Percentiles rank a stretch among this genome's conserved stretches.
Evolutionary conservation across 2,113 vertebrate species (phyloP).

Genomic region (Cyprinodon brontotheroides): DNA sequence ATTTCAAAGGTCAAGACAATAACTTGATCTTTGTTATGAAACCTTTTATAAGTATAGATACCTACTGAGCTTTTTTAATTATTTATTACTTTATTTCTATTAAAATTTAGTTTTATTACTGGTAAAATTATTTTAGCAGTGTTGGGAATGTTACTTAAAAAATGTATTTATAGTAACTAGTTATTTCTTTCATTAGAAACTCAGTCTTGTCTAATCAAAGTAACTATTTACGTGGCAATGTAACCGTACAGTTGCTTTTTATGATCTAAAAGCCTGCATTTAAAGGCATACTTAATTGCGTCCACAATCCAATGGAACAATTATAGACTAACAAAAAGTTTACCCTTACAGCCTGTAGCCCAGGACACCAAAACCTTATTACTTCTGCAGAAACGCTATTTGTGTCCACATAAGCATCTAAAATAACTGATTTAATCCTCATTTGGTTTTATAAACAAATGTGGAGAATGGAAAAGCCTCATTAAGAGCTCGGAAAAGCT

Average conservation of each 20-base stretch:
- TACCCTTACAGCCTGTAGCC: neutral
- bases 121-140: no score
- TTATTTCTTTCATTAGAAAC: no score
- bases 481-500: no score
- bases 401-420: neutral
- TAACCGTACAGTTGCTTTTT: no score
- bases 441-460: neutral
- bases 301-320: neutral
- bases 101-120: no score
- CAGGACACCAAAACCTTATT: neutral
- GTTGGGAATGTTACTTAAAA: no score
- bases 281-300: neutral
- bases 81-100: no score
- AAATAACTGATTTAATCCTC: neutral
- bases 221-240: no score
- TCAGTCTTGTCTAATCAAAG: no score
- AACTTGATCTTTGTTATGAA: constrained; percentile 20
- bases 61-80: neutral
- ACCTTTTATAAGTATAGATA: constrained; percentile 13
- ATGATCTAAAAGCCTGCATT: no score
- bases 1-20: constrained; percentile 25
- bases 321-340: neutral
- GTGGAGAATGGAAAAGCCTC: neutral
- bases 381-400: neutral
- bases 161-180: no score